Evolutionary conservation across 2,888 invertebrate species (phyloP).

Genomic region (Machimus atricapillus): DNA sequence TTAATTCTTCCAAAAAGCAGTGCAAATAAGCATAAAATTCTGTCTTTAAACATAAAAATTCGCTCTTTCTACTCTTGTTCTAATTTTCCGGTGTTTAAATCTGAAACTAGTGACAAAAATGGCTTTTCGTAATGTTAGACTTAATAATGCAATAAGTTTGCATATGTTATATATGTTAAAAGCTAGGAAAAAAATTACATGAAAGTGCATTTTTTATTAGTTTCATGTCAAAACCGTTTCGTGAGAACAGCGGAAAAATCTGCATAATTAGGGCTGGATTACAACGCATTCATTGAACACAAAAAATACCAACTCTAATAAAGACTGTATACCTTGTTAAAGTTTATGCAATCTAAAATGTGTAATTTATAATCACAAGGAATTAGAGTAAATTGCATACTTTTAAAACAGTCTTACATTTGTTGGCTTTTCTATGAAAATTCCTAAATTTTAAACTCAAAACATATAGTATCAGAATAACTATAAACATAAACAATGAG

Average conservation of each 20-base stretch:
- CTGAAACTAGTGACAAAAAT: not conserved
- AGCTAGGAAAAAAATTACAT: not conserved
- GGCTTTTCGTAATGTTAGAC: not conserved
- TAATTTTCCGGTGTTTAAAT: not conserved
- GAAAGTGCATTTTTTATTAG: not conserved
- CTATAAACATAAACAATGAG: too few relatives aligned
- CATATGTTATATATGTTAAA: not conserved
- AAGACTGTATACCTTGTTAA: not conserved
- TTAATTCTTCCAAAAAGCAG: not conserved
- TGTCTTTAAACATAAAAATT: not conserved
- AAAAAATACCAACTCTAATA: not conserved
- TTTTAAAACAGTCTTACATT: not conserved
- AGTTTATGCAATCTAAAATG: not conserved
- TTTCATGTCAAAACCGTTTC: not conserved
- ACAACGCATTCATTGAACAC: not conserved
- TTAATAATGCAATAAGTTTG: not conserved
- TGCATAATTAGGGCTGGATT: not conserved
- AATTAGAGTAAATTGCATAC: not conserved
- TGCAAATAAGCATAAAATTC: not conserved
- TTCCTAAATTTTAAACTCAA: too few relatives aligned
- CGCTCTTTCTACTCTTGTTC: not conserved
- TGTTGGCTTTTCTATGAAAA: too few relatives aligned
- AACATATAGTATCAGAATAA: too few relatives aligned
- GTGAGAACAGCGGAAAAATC: not conserved
- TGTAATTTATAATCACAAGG: not conserved